These are phyloP conservation scores for Cephalopachus bancanus DNA, from an alignment of 2,797 vertebrate species.

Conservation along the genomic window DNA sequence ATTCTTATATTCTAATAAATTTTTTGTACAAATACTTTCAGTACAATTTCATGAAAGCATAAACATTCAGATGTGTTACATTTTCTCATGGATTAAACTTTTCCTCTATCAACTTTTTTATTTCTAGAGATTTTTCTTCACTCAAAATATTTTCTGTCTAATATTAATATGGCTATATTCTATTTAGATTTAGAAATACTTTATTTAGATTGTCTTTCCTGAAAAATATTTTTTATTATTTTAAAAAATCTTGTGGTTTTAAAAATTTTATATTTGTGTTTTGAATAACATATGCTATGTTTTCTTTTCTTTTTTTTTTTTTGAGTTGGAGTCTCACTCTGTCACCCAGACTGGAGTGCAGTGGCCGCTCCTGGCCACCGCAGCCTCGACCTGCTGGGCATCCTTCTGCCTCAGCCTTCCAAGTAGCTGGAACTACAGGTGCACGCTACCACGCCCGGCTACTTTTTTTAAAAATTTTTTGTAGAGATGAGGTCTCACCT, in stretches of 20 bases:
- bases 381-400: too few species aligned
- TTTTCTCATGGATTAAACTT: neutral
- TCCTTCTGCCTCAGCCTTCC: too few species aligned
- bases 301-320: neutral
- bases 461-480: too few species aligned
- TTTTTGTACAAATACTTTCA: neutral
- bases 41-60: neutral
- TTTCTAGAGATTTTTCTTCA: neutral
- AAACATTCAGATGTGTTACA: neutral
- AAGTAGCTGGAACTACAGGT: too few species aligned
- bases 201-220: neutral
- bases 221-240: neutral
- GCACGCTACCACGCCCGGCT: too few species aligned
- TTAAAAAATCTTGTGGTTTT: neutral
- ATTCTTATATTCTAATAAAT: neutral
- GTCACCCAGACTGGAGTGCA: too few species aligned
- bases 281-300: neutral
- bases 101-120: neutral
- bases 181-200: neutral
- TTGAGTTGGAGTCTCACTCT: too few species aligned
- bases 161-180: neutral
- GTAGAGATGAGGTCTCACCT: too few species aligned
- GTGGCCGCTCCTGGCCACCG: too few species aligned
- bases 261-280: neutral
- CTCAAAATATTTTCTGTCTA: neutral